Evolutionary conservation across 2,113 vertebrate species (phyloP).

Genomic region (Rhinogobius similis): DNA sequence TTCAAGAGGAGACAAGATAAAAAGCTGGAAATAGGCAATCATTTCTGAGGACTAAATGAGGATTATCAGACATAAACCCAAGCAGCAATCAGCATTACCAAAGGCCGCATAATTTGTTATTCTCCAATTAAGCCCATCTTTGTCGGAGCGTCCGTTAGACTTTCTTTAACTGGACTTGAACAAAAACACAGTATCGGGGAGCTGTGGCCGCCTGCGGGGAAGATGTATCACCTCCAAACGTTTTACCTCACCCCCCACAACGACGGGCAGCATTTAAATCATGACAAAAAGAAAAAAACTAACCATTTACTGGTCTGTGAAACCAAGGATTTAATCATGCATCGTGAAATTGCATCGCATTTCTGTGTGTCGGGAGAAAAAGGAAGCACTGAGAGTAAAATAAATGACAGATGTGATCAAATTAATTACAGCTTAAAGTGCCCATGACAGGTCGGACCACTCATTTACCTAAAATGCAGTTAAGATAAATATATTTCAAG

Average conservation of each 20-base stretch:
- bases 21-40: conserved; percentile 46
- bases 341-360: background rate
- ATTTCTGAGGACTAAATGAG: conserved; percentile 50
- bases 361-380: background rate
- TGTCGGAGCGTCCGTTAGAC: conserved; percentile 49
- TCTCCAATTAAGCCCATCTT: conserved; percentile 61
- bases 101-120: conserved; percentile 57
- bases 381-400: no score
- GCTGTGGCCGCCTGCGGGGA: conserved; percentile 34
- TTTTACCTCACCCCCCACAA: background rate
- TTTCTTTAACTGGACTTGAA: conserved; percentile 37
- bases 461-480: no score
- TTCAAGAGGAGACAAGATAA: conserved; percentile 37
- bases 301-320: background rate
- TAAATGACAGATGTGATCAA: no score
- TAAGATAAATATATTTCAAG: no score
- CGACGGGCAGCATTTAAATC: background rate
- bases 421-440: no score
- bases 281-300: background rate
- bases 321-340: background rate
- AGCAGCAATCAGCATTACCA: conserved; percentile 62
- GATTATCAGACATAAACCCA: conserved; percentile 61
- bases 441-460: no score
- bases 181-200: conserved; percentile 46
- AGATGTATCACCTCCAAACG: background rate